phyloP scores from a whole-genome alignment of 2,113 vertebrate species.

The Chaetodon trifascialis region DNA sequence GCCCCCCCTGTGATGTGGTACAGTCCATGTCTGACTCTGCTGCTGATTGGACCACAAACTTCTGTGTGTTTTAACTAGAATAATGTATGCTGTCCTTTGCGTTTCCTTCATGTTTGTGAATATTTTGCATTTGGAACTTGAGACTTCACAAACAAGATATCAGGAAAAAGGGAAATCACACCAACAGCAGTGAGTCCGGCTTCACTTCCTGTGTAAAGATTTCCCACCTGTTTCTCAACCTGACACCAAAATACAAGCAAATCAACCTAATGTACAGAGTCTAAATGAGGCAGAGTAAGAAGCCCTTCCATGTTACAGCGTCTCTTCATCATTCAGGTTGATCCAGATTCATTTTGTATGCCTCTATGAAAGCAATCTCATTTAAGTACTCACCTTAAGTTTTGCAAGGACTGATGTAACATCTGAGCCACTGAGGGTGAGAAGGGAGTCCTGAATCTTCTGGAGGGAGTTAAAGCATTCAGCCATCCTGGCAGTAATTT shows the following conservation, averaged over 20 bases:
- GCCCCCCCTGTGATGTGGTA: not conserved
- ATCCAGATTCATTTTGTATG: not conserved
- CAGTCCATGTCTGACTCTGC: not conserved
- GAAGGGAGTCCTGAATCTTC: conserved; percentile 64
- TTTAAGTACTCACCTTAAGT: conserved; percentile 68
- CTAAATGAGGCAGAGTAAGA: too few relatives aligned
- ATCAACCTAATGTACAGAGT: not conserved
- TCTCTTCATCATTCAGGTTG: not conserved
- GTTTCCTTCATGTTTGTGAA: not conserved
- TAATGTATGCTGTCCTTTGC: not conserved
- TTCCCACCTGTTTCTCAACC: not conserved
- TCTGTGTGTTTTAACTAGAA: not conserved
- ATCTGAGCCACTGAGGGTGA: conserved; percentile 51
- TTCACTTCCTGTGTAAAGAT: not conserved
- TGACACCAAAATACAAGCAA: not conserved
- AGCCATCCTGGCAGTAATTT: conserved; percentile 59
- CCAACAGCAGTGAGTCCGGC: too few relatives aligned
- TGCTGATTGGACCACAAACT: not conserved
- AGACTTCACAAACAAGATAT: not conserved
- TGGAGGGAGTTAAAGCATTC: conserved; percentile 66
- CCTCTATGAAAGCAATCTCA: not conserved
- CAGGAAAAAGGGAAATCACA: not conserved
- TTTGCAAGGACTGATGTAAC: conserved; percentile 39
- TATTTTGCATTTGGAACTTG: not conserved
- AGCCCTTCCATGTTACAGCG: not conserved